Evolutionary conservation across 2,113 vertebrate genomes (phyloP).

Genomic region (human): DNA sequence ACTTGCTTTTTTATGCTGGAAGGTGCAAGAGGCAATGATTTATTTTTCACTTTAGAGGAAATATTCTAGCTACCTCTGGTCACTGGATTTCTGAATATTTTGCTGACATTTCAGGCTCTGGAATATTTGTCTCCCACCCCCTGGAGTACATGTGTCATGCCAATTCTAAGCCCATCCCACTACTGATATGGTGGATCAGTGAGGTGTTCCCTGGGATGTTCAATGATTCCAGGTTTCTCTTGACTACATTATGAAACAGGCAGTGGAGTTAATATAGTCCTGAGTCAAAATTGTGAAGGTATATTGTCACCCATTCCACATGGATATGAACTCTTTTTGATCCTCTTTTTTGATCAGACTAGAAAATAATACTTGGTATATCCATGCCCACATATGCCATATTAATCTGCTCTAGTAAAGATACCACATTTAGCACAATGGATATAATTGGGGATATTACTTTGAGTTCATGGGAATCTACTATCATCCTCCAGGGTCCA

Average conservation of each 20-base stretch:
- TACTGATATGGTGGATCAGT: neutral
- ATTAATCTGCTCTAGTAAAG: neutral
- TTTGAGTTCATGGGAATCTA: neutral
- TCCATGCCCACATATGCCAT: neutral
- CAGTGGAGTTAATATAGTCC: neutral
- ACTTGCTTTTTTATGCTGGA: neutral
- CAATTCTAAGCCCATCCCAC: neutral
- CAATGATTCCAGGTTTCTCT: neutral
- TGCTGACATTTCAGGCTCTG: neutral
- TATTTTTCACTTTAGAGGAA: neutral
- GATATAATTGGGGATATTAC: neutral
- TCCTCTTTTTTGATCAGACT: neutral
- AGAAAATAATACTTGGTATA: neutral
- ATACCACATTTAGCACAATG: neutral
- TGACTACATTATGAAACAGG: neutral
- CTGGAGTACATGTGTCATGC: neutral
- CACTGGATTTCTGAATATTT: neutral
- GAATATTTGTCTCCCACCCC: neutral
- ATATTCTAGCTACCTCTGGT: neutral
- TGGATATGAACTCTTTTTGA: neutral
- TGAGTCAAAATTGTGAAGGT: neutral
- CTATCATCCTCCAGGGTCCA: neutral
- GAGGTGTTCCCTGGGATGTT: neutral
- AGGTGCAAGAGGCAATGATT: neutral
- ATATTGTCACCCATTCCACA: neutral